Percentiles rank a stretch among this genome's conserved stretches.
phyloP scores from a whole-genome alignment of 2,888 invertebrate genomes.

The Rhogogaster chlorosoma region DNA sequence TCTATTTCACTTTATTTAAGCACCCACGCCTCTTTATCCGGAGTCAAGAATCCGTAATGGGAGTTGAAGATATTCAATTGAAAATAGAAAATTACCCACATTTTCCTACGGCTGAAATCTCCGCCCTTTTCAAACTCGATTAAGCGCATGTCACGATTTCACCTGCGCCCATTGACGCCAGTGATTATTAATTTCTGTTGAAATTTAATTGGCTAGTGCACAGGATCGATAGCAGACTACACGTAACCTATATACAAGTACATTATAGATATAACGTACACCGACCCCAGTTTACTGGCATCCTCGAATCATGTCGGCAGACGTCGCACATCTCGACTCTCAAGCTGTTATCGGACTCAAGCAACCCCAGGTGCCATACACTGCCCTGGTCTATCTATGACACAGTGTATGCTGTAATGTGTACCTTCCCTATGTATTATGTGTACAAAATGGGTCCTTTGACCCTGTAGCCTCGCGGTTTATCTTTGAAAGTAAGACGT shows the following conservation, averaged over 20 bases:
- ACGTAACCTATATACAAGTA: not conserved
- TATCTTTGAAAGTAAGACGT: not conserved
- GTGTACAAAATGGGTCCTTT: not conserved
- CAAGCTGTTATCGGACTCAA: conserved; percentile 43
- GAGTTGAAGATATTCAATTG: conserved; percentile 19
- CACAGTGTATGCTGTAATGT: not conserved
- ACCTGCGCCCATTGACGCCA: conserved; percentile 29
- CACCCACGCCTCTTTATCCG: not conserved
- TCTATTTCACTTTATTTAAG: not conserved
- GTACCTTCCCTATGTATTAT: not conserved
- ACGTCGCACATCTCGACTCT: conserved; percentile 44
- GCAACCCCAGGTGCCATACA: conserved; percentile 35
- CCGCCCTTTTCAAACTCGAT: conserved; percentile 1
- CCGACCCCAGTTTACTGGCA: not conserved
- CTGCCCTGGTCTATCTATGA: not conserved
- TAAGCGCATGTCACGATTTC: conserved; percentile 8
- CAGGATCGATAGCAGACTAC: conserved; percentile 41
- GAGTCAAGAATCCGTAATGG: conserved; percentile 24
- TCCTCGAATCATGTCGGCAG: conserved; percentile 30
- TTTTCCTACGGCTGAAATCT: not conserved
- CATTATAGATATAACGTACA: not conserved
- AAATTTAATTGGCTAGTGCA: conserved; percentile 41
- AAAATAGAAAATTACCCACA: not conserved
- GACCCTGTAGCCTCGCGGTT: not conserved
- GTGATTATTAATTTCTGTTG: conserved; percentile 43